Percentiles rank a stretch among this genome's conserved stretches.
phyloP scores from a whole-genome alignment of 2,797 vertebrate genomes.

The Lutjanus campechanus region DNA sequence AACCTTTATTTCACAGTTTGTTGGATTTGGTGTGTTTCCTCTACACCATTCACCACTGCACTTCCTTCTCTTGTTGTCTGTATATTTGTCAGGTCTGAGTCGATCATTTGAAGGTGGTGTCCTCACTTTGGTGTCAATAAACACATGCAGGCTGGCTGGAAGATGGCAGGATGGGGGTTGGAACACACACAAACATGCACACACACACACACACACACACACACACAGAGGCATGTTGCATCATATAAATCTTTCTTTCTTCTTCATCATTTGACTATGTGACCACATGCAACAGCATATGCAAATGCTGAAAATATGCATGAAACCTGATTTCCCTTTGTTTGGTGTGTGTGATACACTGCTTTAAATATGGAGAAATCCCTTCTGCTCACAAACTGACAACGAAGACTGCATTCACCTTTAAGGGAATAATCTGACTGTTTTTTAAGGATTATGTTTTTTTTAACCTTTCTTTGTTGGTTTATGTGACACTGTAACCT shows the following conservation, averaged over 20 bases:
- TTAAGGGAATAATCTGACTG: neutral
- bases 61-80: conserved; percentile 17
- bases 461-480: neutral
- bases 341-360: conserved; percentile 31
- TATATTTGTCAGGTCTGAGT: conserved; percentile 29
- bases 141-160: conserved; percentile 38
- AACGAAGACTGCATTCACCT: neutral
- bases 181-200: conserved; percentile 20
- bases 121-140: conserved; percentile 44
- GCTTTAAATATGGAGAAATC: conserved; percentile 46
- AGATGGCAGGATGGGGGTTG: conserved; percentile 53
- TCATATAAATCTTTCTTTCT: conserved; percentile 15
- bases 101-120: conserved; percentile 18
- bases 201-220: conserved; percentile 25
- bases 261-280: conserved; percentile 46
- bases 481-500: too few relatives aligned
- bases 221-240: conserved; percentile 5
- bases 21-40: conserved; percentile 1
- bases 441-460: too few relatives aligned
- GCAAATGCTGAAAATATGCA: conserved; percentile 46
- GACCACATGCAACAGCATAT: conserved; percentile 43
- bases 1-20: conserved; percentile 1
- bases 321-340: conserved; percentile 45
- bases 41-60: too few relatives aligned
- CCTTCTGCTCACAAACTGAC: conserved; percentile 4